Evolutionary conservation across 2,888 invertebrate genomes (phyloP).

Genomic region (Lamellibrachia columna): DNA sequence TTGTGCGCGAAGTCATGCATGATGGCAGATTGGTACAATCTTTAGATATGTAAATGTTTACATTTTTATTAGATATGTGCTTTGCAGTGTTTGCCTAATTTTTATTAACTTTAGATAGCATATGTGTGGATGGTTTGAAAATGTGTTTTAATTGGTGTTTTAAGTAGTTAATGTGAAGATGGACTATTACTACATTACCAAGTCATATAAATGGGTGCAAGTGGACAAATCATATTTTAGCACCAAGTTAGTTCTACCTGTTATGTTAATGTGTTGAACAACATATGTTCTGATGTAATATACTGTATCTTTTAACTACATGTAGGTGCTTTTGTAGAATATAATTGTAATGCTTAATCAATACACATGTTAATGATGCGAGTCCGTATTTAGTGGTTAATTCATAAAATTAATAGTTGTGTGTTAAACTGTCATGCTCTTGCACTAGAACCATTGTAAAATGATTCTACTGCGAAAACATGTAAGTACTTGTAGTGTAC

Average conservation of each 20-base stretch:
- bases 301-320: background rate
- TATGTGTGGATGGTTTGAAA: background rate
- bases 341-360: background rate
- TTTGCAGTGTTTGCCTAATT: background rate
- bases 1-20: background rate
- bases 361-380: background rate
- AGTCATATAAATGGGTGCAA: background rate
- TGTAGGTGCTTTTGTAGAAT: background rate
- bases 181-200: background rate
- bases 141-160: slow-evolving; percentile 6
- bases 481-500: background rate
- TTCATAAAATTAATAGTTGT: background rate
- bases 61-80: background rate
- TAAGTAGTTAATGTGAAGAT: background rate
- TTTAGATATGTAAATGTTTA: background rate
- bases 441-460: background rate
- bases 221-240: background rate
- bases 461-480: background rate
- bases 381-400: background rate
- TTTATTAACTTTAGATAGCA: background rate
- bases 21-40: background rate
- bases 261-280: background rate
- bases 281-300: background rate
- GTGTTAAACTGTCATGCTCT: background rate
- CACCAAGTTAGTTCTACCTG: background rate